Evolutionary conservation across 1,140 invertebrate genomes (phyloP).

Genomic region (Drosophila nikananu): DNA sequence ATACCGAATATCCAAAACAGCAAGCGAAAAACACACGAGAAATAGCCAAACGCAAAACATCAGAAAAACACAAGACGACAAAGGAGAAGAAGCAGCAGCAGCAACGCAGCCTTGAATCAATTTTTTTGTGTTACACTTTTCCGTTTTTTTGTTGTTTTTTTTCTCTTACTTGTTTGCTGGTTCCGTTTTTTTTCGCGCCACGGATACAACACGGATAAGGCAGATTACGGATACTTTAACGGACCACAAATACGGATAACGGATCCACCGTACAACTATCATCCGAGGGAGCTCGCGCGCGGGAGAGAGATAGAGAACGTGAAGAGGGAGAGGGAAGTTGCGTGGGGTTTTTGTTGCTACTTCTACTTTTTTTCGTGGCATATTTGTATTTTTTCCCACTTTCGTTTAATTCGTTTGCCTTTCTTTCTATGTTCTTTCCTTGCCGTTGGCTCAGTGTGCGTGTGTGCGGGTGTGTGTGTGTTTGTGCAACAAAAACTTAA

Average conservation of each 20-base stretch:
- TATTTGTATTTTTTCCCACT: constrained; percentile 46
- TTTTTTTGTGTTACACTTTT: constrained; percentile 34
- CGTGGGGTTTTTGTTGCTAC: constrained; percentile 30
- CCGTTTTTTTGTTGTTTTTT: constrained; percentile 11
- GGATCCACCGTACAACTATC: constrained; percentile 13
- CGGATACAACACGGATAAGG: constrained; percentile 38
- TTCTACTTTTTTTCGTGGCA: constrained; percentile 64
- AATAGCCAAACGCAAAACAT: constrained; percentile 33
- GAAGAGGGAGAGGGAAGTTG: constrained; percentile 18
- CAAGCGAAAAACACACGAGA: constrained; percentile 20
- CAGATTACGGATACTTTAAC: constrained; percentile 19
- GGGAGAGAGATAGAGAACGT: constrained; percentile 4
- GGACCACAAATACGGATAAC: constrained; percentile 15
- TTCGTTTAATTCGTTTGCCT: constrained; percentile 41
- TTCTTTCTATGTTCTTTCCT: constrained; percentile 17
- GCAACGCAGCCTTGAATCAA: constrained; percentile 37
- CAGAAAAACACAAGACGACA: constrained; percentile 6
- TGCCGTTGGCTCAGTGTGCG: constrained; percentile 9
- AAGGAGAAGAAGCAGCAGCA: constrained; percentile 17
- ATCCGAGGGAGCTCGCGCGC: constrained; percentile 10
- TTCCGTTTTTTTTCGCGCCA: constrained; percentile 40
- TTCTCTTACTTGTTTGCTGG: not conserved
- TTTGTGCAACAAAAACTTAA: constrained; percentile 25
- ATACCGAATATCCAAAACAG: constrained; percentile 16
- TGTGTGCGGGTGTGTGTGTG: constrained; percentile 4